Base-by-base conservation (phyloP, 2,888 invertebrate species). In the Spisula solida region DNA sequence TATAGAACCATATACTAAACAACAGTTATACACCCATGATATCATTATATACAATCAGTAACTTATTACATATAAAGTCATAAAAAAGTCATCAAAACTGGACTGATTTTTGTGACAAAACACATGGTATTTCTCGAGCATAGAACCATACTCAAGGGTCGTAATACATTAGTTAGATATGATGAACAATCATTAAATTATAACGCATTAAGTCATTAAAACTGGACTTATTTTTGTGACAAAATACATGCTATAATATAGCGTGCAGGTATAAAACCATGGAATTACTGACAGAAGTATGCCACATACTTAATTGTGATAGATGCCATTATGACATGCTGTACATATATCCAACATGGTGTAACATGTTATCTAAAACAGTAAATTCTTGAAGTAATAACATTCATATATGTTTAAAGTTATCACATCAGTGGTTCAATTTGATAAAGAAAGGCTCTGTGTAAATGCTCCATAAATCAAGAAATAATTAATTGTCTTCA, bases 61-160 rank as follows among this genome's bases (percentile, higher is more conserved):
- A 51, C 4, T 51, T 51, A 66, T 66, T 66, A 66, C 60, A 25
- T 66, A 51, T 56, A n/a, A 20, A 66, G 10, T 66, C 60, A 66
- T 66, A n/a, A 66, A 66, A n/a, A 20, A 66, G 10, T 66, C 60
- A 66, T 66, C 10, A 66, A 66, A 66, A 66, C 25, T 66, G 60
- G n/a, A n/a, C 60, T 25, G 60, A 66, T 25, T 66, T 66, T 66
- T 66, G 60, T 25, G n/a, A 66, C 8, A 25, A 66, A 66, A 66
- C n/a, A 66, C 25, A 25, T 0, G 4, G 60, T 66, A 25, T 20
- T 56, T 56, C n/a, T n/a, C 60, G 12, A 66, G 60, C 25, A n/a
- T n/a, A 60, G n/a, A 56, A 6, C 20, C 20, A 20, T 6, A 56
- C 6, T 56, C 20, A 56, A 20, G 41, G 41, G 41, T 8, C 41